Percentiles rank a stretch among this genome's conserved stretches.
Evolutionary conservation across 2,797 vertebrate species (phyloP).

Genomic region (Pteronotus mesoamericanus): DNA sequence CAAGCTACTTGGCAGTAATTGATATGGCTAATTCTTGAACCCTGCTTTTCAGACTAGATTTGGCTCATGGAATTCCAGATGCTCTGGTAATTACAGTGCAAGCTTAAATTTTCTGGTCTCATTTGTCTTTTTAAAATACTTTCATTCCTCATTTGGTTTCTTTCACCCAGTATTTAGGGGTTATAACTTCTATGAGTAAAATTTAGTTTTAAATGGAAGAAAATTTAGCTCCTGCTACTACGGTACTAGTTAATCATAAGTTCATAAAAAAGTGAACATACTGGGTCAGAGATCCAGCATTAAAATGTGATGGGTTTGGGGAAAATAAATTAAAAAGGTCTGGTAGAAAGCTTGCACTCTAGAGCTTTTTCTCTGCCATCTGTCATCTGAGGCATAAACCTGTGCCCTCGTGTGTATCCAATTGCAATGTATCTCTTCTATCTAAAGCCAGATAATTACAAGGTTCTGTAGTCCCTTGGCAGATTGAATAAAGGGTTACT

Average conservation of each 20-base stretch:
- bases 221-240: constrained; percentile 65
- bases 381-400: constrained; percentile 81
- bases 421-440: constrained; percentile 82
- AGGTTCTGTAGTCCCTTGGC: constrained; percentile 78
- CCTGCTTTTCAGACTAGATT: constrained; percentile 54
- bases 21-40: constrained; percentile 56
- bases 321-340: constrained; percentile 81
- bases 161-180: constrained; percentile 68
- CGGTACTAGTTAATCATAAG: constrained; percentile 77
- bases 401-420: constrained; percentile 82
- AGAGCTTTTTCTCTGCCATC: constrained; percentile 67
- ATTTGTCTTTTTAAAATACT: constrained; percentile 70
- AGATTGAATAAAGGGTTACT: constrained; percentile 80
- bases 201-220: constrained; percentile 76
- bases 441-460: constrained; percentile 83
- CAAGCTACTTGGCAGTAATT: constrained; percentile 41
- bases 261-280: constrained; percentile 78
- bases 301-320: constrained; percentile 77
- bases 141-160: constrained; percentile 66
- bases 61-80: constrained; percentile 63
- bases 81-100: constrained; percentile 65
- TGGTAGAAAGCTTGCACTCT: constrained; percentile 72
- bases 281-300: constrained; percentile 77
- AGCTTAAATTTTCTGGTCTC: constrained; percentile 58
- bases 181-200: constrained; percentile 66